phyloP scores from a whole-genome alignment of 2,797 vertebrate genomes.

The Xiphorhynchus erythropygius region DNA sequence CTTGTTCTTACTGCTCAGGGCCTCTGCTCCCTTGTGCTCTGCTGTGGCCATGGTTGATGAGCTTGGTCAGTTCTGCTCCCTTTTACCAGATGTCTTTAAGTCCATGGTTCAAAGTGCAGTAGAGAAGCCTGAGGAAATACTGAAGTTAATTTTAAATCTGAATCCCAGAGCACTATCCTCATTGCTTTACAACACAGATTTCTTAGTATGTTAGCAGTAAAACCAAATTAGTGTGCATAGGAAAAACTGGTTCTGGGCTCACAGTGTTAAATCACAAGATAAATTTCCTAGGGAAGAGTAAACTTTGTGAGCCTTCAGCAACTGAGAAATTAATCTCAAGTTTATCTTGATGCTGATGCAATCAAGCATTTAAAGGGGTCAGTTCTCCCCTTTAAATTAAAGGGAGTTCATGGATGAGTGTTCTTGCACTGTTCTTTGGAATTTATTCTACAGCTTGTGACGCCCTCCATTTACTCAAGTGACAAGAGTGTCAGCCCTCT shows the following conservation, averaged over 20 bases:
- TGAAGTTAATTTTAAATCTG: neutral
- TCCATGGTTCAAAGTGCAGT: neutral
- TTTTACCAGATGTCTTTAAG: neutral
- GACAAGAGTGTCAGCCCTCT: neutral
- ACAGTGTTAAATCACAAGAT: neutral
- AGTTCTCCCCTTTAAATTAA: neutral
- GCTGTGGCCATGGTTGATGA: neutral
- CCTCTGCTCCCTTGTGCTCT: neutral
- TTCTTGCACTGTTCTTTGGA: neutral
- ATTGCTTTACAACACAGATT: neutral
- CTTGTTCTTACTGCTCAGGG: neutral
- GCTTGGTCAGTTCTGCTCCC: neutral
- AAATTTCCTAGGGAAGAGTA: neutral
- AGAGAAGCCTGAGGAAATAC: neutral
- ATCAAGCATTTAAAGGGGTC: neutral
- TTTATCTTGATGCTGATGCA: neutral
- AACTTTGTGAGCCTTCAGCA: neutral
- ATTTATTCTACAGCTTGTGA: neutral
- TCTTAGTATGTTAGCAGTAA: neutral
- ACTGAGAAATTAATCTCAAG: neutral
- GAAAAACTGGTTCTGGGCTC: neutral
- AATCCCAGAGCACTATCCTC: neutral
- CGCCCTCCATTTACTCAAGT: neutral
- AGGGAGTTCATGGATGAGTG: neutral
- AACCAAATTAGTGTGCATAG: neutral